phyloP scores from a whole-genome alignment of 1,140 invertebrate genomes.

The Zaprionus inermis region DNA sequence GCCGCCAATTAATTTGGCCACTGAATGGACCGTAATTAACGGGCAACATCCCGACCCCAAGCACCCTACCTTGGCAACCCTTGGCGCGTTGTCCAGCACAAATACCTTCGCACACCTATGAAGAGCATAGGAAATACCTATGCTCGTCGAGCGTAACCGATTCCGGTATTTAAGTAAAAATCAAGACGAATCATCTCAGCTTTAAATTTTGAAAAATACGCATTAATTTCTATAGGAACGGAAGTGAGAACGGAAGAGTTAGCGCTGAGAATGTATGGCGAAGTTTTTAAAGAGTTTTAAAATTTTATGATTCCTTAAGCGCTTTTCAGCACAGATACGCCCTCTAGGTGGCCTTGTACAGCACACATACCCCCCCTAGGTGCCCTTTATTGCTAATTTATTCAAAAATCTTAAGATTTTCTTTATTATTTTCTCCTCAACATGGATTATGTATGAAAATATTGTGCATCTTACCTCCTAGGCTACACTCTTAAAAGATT shows the following conservation, averaged over 20 bases:
- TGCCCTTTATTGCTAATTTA: no score
- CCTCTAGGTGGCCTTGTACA: no score
- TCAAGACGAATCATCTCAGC: neutral
- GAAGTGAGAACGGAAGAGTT: neutral
- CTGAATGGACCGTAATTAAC: constrained; percentile 66
- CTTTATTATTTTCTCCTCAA: no score
- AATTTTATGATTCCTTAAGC: no score
- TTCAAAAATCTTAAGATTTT: no score
- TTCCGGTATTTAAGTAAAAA: constrained; percentile 28
- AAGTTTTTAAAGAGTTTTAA: no score
- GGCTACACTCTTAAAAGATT: no score
- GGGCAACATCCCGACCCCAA: constrained; percentile 31
- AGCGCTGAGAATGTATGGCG: no score
- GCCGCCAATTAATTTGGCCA: constrained; percentile 66
- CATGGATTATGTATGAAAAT: no score
- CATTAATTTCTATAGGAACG: neutral
- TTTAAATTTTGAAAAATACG: neutral
- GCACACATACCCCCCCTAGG: no score
- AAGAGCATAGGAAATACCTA: constrained; percentile 23
- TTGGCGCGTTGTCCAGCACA: neutral
- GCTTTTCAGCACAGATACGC: no score
- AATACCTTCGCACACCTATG: constrained; percentile 12
- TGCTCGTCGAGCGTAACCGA: constrained; percentile 21
- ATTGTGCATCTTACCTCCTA: no score
- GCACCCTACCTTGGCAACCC: constrained; percentile 4